Conservation (phyloP, 2,888 invertebrate genomes). For the Stramonita haemastoma region DNA sequence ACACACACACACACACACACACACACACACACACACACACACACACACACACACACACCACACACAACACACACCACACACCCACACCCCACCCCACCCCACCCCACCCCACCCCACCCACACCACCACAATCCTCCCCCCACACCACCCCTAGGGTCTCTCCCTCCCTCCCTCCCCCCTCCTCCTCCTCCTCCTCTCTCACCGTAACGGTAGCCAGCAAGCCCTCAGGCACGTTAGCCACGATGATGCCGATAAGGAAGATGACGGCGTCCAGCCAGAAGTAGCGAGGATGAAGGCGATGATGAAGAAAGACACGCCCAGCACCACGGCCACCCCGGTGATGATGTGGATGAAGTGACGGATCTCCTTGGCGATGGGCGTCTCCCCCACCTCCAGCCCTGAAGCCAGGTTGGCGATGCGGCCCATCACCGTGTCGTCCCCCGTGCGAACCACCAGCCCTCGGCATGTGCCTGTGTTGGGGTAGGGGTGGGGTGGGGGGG, state of each 20-base stretch:
- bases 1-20: slow-evolving; percentile 14
- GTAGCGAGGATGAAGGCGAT: slow-evolving; percentile 97
- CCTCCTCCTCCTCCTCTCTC: slow-evolving; percentile 29
- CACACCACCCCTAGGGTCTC: no score
- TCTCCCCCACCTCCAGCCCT: slow-evolving; percentile 82
- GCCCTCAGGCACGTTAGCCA: slow-evolving; percentile 99
- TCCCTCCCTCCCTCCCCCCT: not conserved
- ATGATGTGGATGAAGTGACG: slow-evolving; percentile 99
- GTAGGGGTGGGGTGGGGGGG: no score
- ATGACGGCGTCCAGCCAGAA: slow-evolving; percentile 99
- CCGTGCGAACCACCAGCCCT: slow-evolving; percentile 76
- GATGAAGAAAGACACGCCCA: slow-evolving; percentile 95
- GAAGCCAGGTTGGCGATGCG: slow-evolving; percentile 78
- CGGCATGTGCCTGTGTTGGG: slow-evolving; percentile 70
- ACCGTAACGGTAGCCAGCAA: slow-evolving; percentile 98
- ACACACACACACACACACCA: slow-evolving; percentile 16
- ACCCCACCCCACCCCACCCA: not conserved
- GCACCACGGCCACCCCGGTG: slow-evolving; percentile 88
- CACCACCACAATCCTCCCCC: not conserved
- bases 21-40: slow-evolving; percentile 24
- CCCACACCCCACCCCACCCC: no score
- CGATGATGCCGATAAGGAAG: slow-evolving; percentile 98
- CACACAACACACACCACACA: not conserved
- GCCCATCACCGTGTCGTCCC: slow-evolving; percentile 78
- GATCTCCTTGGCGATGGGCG: slow-evolving; percentile 99